These are phyloP conservation scores for Pseudochaenichthys georgianus DNA, from an alignment of 2,797 vertebrate genomes.

Conservation along the genomic window DNA sequence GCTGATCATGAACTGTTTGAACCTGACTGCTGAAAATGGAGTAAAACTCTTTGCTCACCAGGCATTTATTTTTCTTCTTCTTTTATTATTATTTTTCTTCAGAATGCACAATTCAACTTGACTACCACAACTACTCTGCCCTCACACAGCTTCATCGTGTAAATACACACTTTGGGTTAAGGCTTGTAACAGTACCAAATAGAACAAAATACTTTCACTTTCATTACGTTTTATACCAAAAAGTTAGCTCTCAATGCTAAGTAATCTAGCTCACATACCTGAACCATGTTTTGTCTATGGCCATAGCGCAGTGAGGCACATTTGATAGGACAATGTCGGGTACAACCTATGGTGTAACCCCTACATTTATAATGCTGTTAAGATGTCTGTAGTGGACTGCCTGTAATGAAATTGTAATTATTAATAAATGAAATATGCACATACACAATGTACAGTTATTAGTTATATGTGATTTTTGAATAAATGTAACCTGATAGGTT, in stretches of 20 bases:
- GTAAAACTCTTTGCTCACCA: constrained; percentile 63
- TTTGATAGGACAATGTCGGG: constrained; percentile 59
- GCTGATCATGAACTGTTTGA: constrained; percentile 70
- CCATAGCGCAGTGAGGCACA: constrained; percentile 55
- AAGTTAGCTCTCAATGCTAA: constrained; percentile 56
- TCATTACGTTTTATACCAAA: constrained; percentile 52
- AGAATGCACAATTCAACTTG: constrained; percentile 41
- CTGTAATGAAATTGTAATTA: constrained; percentile 82
- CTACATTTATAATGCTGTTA: constrained; percentile 71
- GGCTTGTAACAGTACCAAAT: constrained; percentile 60
- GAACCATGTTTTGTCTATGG: constrained; percentile 41
- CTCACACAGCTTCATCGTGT: constrained; percentile 56
- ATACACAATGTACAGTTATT: constrained; percentile 79
- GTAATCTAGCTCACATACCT: constrained; percentile 55
- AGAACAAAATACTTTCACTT: constrained; percentile 47
- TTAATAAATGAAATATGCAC: constrained; percentile 76
- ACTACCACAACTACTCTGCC: constrained; percentile 53
- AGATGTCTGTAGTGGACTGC: constrained; percentile 73
- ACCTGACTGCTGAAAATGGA: constrained; percentile 60
- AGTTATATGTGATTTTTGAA: constrained; percentile 79
- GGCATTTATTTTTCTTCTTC: constrained; percentile 43
- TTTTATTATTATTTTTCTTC: constrained; percentile 18
- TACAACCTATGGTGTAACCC: constrained; percentile 15
- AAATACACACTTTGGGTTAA: constrained; percentile 40
- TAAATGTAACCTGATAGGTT: constrained; percentile 79